Percentiles rank a stretch among this genome's conserved stretches.
Conservation (phyloP, 37 sponge, comb jelly and placozoan genomes). For the Lycopodina hypogea region DNA sequence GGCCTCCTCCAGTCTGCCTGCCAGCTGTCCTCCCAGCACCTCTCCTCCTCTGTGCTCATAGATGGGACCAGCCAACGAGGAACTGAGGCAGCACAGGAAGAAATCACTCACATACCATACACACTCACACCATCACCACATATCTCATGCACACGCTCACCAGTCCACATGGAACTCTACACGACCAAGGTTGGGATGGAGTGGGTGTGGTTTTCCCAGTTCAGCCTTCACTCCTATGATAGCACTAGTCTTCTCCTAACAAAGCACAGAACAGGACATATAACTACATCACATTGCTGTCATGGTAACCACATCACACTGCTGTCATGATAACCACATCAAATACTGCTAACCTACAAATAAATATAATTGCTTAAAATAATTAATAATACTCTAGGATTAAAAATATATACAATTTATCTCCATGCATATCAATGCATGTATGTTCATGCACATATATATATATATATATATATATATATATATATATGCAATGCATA, state of each 20-base stretch:
- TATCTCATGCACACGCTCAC: conserved; percentile 38
- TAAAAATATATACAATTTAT: no score
- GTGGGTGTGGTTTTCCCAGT: conserved; percentile 54
- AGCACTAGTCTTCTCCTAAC: conserved; percentile 59
- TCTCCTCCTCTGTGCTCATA: conserved; percentile 77
- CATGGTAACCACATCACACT: no score
- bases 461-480: no score
- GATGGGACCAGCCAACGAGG: conserved; percentile 77
- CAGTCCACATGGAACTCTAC: conserved; percentile 89
- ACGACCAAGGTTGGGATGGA: conserved; percentile 53
- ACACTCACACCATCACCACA: not conserved
- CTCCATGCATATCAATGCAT: no score
- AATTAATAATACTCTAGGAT: no score
- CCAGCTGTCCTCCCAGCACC: conserved; percentile 60
- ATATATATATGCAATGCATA: no score
- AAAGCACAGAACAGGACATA: not conserved
- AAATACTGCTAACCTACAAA: no score
- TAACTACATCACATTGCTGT: no score
- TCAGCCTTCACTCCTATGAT: conserved; percentile 91
- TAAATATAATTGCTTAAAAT: no score
- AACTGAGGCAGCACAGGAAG: conserved; percentile 29
- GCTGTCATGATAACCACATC: no score
- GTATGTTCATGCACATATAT: no score
- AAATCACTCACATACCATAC: not conserved
- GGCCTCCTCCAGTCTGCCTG: conserved; percentile 39